These are phyloP conservation scores for Prorops nasuta DNA, from an alignment of 1,140 invertebrate species.

Conservation along the genomic window DNA sequence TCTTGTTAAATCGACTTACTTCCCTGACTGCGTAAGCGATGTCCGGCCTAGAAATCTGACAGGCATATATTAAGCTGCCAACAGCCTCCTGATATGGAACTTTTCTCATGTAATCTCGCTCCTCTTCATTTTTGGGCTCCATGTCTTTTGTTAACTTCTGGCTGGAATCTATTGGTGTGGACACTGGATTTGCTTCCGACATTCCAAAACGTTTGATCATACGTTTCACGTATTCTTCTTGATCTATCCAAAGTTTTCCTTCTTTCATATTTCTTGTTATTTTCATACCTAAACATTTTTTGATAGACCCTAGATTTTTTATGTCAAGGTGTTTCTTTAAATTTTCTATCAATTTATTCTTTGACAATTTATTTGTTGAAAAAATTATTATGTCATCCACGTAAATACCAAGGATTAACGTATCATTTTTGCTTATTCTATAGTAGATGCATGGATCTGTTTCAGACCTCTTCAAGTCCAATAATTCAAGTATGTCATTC, in stretches of 20 bases:
- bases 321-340: conserved; percentile 11
- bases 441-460: conserved; percentile 18
- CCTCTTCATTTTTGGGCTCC: background rate
- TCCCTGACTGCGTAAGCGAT: conserved; percentile 2
- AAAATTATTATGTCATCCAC: conserved; percentile 19
- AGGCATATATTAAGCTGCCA: conserved; percentile 9
- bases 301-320: conserved; percentile 16
- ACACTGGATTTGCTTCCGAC: conserved; percentile 11
- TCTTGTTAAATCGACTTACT: conserved; percentile 8
- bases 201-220: conserved; percentile 20
- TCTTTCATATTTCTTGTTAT: conserved; percentile 7
- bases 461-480: conserved; percentile 9
- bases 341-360: conserved; percentile 10
- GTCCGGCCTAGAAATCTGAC: conserved; percentile 1
- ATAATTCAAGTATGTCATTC: conserved; percentile 1
- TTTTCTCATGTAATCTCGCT: background rate
- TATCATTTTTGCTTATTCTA: conserved; percentile 1
- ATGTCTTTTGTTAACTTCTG: background rate
- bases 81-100: conserved; percentile 1
- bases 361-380: no score
- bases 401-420: conserved; percentile 18
- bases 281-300: conserved; percentile 20
- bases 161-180: conserved; percentile 14
- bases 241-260: conserved; percentile 6
- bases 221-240: conserved; percentile 10